These are phyloP conservation scores for Knipowitschia caucasica DNA, from an alignment of 2,797 vertebrate species.

Conservation along the genomic window DNA sequence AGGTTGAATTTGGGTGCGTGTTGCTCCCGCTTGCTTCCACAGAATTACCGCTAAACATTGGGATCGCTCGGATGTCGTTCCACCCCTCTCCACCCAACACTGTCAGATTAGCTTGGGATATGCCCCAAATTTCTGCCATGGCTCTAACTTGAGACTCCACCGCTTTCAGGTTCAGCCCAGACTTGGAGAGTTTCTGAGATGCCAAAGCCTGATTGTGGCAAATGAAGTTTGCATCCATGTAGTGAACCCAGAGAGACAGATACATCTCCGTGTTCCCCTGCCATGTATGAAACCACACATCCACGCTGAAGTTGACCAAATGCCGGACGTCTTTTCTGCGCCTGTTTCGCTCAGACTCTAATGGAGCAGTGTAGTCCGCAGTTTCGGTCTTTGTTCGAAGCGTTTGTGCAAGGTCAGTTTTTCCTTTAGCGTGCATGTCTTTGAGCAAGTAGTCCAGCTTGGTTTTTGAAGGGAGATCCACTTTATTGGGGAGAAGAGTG, in stretches of 20 bases:
- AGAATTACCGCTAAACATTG: slow-evolving; percentile 14
- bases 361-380: slow-evolving; percentile 47
- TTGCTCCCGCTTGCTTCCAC: slow-evolving; percentile 24
- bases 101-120: slow-evolving; percentile 52
- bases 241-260: slow-evolving; percentile 73
- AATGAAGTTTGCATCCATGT: slow-evolving; percentile 61
- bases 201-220: slow-evolving; percentile 62
- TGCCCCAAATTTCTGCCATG: slow-evolving; percentile 70
- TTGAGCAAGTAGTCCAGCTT: slow-evolving; percentile 61
- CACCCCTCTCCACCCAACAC: slow-evolving; percentile 58
- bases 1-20: slow-evolving; percentile 57
- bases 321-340: slow-evolving; percentile 31
- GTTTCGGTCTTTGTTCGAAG: slow-evolving; percentile 23
- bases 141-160: slow-evolving; percentile 49
- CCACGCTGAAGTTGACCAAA: slow-evolving; percentile 56
- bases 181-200: slow-evolving; percentile 44
- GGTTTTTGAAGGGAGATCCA: slow-evolving; percentile 53
- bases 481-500: slow-evolving; percentile 63
- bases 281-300: slow-evolving; percentile 71
- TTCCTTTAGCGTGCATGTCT: slow-evolving; percentile 60
- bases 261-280: slow-evolving; percentile 44
- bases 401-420: slow-evolving; percentile 44
- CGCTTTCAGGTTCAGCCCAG: slow-evolving; percentile 22
- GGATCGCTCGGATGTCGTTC: slow-evolving; percentile 15
- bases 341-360: slow-evolving; percentile 41